These are phyloP conservation scores for Drepana falcataria DNA, from an alignment of 2,888 invertebrate genomes.

Conservation along the genomic window DNA sequence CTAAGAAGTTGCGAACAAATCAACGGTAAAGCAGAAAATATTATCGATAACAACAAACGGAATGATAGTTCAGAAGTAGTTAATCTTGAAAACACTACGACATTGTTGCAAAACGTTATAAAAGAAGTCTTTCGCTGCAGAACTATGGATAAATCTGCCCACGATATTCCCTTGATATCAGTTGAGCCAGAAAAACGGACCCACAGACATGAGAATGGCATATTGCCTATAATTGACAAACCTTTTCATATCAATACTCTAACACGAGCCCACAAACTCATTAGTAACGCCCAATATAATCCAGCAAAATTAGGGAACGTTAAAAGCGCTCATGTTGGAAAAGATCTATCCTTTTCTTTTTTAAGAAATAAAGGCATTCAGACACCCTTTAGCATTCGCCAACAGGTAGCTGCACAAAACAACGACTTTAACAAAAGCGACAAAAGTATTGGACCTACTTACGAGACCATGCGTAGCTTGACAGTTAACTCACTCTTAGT, in stretches of 20 bases:
- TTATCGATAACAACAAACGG: background rate
- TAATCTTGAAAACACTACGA: constrained; percentile 30
- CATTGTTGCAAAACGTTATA: constrained; percentile 41
- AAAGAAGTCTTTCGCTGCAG: constrained; percentile 40
- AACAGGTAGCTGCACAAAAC: background rate
- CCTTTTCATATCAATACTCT: background rate
- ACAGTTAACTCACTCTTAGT: background rate
- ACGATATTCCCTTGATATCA: background rate
- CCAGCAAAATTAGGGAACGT: background rate
- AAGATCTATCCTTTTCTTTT: constrained; percentile 32
- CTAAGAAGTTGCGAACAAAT: background rate
- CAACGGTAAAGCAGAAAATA: background rate
- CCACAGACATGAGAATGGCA: background rate
- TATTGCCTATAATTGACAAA: background rate
- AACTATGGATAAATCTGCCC: constrained; percentile 12
- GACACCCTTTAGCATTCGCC: background rate
- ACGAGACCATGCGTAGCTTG: background rate
- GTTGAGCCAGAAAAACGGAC: background rate
- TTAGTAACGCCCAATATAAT: background rate
- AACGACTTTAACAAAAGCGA: background rate
- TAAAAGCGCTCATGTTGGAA: constrained; percentile 1
- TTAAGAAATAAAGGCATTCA: constrained; percentile 9
- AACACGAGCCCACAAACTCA: background rate
- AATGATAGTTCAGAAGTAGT: background rate
- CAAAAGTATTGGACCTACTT: background rate